These are phyloP conservation scores for Meriones psammophilus DNA, from an alignment of 2,797 vertebrate genomes.

Conservation along the genomic window DNA sequence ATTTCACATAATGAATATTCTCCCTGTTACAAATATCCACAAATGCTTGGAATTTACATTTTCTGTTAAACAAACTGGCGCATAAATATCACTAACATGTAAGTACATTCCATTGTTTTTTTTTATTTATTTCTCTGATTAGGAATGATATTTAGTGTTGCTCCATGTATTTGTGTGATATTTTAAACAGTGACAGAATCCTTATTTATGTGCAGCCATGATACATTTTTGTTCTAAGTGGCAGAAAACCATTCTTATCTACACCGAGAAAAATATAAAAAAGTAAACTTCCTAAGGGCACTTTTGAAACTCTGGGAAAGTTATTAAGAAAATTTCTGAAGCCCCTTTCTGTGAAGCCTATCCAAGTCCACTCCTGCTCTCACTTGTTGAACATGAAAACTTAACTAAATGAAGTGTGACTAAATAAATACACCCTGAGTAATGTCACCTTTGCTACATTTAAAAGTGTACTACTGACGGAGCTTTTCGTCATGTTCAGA, in stretches of 20 bases:
- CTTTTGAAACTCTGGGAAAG: constrained; percentile 78
- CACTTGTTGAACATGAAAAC: constrained; percentile 64
- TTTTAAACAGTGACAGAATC: neutral
- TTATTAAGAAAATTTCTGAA: constrained; percentile 65
- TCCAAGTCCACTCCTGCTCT: constrained; percentile 62
- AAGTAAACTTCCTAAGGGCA: constrained; percentile 43
- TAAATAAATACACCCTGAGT: constrained; percentile 75
- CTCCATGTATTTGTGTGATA: neutral
- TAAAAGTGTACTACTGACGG: constrained; percentile 62
- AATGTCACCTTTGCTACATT: constrained; percentile 72
- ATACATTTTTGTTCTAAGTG: neutral
- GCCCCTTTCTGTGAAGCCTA: constrained; percentile 59
- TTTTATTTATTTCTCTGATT: constrained; percentile 17
- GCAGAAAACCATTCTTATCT: constrained; percentile 73
- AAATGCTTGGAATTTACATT: neutral
- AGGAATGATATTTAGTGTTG: neutral
- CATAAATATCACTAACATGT: neutral
- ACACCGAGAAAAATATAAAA: constrained; percentile 78
- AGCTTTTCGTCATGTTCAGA: constrained; percentile 65
- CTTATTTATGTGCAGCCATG: neutral
- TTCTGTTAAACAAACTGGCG: neutral
- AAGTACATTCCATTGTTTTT: neutral
- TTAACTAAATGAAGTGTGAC: constrained; percentile 69
- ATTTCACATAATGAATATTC: neutral
- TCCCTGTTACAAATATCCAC: neutral